Base-by-base conservation (phyloP, 2,113 vertebrate species). In the Onychostruthus taczanowskii region DNA sequence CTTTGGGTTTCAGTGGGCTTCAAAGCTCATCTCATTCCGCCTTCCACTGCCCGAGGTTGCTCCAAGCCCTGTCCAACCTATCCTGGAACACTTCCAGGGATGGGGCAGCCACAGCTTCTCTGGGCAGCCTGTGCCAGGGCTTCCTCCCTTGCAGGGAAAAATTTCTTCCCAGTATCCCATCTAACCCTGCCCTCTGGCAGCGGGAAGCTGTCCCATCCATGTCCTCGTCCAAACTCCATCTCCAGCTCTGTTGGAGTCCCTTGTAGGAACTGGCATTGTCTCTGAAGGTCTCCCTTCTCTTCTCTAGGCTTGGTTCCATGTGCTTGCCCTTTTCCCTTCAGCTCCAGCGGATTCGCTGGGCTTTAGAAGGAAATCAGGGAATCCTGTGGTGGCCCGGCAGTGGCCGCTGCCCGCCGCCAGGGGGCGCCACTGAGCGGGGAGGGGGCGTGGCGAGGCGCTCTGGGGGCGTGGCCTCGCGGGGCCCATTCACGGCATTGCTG, bases 401-500 rank as follows among this genome's bases (percentile, higher is more conserved):
- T 23, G 66, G 72, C 39, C 31, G 6, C 83, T 26, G 13, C 6
- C 11, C 21, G 62, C 62, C 63, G 33, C 86, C 50, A 80, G 58
- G 26, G 58, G 58, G 41, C 58, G 67, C 2, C 24, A 20, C 13
- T 18, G 62, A 50, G 3, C 20, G 6, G 0, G 33, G 1, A 17
- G 20, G 28, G 74, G 56, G 47, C 39, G 47, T 37, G 62, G 0
- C 8, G n/a, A n/a, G n/a, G n/a, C n/a, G n/a, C n/a, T n/a, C 37
- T 37, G 7, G 4, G 35, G 46, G 63, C 39, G 64, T 4, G 64
- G 33, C 23, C 22, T 33, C 19, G 39, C 39, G 39, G 39, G 39
- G 39, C 39, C 17, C 10, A 13, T 11, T 30, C 12, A 0, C 3
- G 0, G 0, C 9, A 0, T 0, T 1, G 43, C 41, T 3, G 23